Evolutionary conservation across 2,888 invertebrate species (phyloP).

Genomic region (Pelosia muscerda): DNA sequence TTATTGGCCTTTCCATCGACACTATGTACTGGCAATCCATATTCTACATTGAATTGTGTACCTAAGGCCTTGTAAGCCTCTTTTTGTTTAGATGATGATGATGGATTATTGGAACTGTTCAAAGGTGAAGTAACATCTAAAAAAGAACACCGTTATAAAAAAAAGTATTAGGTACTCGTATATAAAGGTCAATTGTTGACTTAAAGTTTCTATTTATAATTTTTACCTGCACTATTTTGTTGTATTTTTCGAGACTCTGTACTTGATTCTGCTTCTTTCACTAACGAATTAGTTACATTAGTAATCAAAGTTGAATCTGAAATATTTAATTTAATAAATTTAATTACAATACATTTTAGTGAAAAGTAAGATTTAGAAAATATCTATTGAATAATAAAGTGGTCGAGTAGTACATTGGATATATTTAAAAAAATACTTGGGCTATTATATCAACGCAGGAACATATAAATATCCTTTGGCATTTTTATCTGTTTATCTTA

Average conservation of each 20-base stretch:
- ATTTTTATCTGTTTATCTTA: no score
- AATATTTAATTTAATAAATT: background rate
- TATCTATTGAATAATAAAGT: no score
- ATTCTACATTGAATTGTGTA: background rate
- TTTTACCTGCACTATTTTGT: background rate
- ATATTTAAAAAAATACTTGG: no score
- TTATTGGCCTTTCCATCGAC: background rate
- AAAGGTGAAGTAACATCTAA: background rate
- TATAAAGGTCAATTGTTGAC: background rate
- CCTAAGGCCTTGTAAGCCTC: background rate
- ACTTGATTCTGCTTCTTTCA: background rate
- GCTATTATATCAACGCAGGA: no score
- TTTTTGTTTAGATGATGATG: background rate
- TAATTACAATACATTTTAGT: background rate
- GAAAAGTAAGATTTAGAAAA: background rate
- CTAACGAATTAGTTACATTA: background rate
- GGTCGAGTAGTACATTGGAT: no score
- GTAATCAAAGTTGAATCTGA: background rate
- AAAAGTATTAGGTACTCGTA: background rate
- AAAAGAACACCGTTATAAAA: background rate
- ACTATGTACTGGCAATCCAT: background rate
- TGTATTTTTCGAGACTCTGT: background rate
- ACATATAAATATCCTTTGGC: no score
- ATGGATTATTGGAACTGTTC: background rate
- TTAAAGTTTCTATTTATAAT: background rate